phyloP scores from a whole-genome alignment of 2,888 invertebrate genomes.

The Papilio gigon region DNA sequence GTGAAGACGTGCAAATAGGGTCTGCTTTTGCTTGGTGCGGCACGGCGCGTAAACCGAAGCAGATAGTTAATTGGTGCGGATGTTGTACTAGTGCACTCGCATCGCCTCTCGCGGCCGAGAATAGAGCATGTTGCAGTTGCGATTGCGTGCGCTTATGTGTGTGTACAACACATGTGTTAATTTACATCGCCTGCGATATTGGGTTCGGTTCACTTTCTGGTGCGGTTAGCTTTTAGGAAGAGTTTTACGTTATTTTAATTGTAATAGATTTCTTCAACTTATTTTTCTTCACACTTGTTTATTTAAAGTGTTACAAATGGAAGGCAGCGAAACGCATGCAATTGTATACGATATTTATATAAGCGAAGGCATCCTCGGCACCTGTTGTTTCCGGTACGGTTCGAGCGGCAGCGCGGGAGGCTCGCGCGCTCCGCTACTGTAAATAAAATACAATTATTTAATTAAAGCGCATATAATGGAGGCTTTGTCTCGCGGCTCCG shows the following conservation, averaged over 20 bases:
- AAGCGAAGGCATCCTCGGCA: neutral
- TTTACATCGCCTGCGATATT: neutral
- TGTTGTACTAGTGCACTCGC: slow-evolving; percentile 28
- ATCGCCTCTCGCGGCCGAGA: slow-evolving; percentile 29
- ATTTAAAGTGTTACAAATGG: too few relatives aligned
- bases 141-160: slow-evolving; percentile 12
- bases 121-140: slow-evolving; percentile 15
- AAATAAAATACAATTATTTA: slow-evolving; percentile 20
- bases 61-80: slow-evolving; percentile 33
- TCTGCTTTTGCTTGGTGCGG: slow-evolving; percentile 28
- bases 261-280: too few relatives aligned
- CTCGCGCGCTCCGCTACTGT: neutral
- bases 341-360: slow-evolving; percentile 2
- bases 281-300: too few relatives aligned
- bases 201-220: neutral
- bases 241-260: neutral
- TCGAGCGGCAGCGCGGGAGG: neutral
- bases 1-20: neutral
- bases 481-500: slow-evolving; percentile 14
- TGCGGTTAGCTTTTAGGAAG: neutral
- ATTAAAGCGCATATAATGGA: slow-evolving; percentile 8
- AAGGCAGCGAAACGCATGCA: neutral
- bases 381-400: neutral
- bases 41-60: slow-evolving; percentile 13
- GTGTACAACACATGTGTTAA: slow-evolving; percentile 4